A percentile compares a stretch with the other conserved stretches of the same genome.
These are phyloP conservation scores for Eupleurogrammus muticus DNA, from an alignment of 2,797 vertebrate species.

Conservation along the genomic window DNA sequence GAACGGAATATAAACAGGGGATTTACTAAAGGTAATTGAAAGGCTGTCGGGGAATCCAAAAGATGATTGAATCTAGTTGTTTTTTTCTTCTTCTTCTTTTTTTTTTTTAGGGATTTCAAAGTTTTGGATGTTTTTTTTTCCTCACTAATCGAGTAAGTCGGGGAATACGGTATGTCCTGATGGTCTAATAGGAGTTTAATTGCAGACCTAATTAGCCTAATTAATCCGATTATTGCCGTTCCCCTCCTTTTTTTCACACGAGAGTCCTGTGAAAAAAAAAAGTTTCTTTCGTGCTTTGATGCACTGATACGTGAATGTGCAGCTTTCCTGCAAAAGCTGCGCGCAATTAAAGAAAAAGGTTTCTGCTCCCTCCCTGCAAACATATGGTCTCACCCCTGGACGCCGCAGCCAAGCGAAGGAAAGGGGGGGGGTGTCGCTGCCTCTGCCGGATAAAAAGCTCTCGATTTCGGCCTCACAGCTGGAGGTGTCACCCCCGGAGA, in stretches of 20 bases:
- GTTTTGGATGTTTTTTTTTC: constrained; percentile 15
- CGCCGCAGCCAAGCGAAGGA: constrained; percentile 30
- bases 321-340: constrained; percentile 3
- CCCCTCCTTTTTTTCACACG: not conserved
- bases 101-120: constrained; percentile 4
- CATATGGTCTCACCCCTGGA: constrained; percentile 73
- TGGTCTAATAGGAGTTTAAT: constrained; percentile 8
- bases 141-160: not conserved
- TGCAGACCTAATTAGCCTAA: constrained; percentile 27
- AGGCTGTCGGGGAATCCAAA: constrained; percentile 52
- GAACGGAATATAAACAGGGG: constrained; percentile 72
- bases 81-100: too few species aligned
- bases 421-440: constrained; percentile 59
- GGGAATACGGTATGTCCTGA: not conserved
- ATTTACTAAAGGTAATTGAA: constrained; percentile 81
- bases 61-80: constrained; percentile 6
- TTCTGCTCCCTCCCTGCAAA: constrained; percentile 34
- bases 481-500: constrained; percentile 81
- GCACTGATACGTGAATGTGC: not conserved
- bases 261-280: not conserved
- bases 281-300: constrained; percentile 26
- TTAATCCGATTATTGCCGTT: constrained; percentile 13
- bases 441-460: constrained; percentile 73
- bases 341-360: constrained; percentile 23
- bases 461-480: constrained; percentile 77